Base-by-base conservation (phyloP, 2,113 vertebrate genomes). In the Aldabrachelys gigantea region DNA sequence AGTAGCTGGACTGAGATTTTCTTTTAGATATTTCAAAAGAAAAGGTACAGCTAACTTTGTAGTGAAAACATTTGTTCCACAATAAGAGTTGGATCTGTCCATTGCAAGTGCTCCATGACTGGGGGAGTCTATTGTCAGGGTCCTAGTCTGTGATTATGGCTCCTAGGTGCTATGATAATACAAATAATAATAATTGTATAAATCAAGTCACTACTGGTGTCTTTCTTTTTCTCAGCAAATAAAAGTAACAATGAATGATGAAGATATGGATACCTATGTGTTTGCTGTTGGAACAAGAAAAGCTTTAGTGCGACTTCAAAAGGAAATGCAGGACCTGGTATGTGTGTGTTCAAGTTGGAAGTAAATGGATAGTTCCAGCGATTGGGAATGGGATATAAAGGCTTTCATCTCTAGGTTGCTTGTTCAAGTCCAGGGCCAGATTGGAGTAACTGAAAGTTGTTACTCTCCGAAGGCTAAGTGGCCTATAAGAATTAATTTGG, bases 241-340 rank as follows among this genome's bases (percentile, higher is more conserved):
- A 98, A 99, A 99, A 99, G 99, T 99, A 90, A 99, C 99, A 19
- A 99, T 99, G 95, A 99, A 99, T 90, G 99, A 99, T 17, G 99
- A 99, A 86, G 99, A 99, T 93, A 99, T 99, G 99, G 99, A 99
- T 95, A 99, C 99, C 0, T 99, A 99, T 24, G 99, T 99, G 83
- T 99, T 99, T 98, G 99, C 99, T 83, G 98, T 99, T 59, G 99
- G 99, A 53, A 99, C 99, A 54, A 99, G 99, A 95, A 99, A 99
- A 98, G 98, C 99, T 69, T 98, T 99, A 98, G 98, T 99, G 38
- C 98, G 99, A 72, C 98, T 99, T 85, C 99, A 99, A 98, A 99
- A 99, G 72, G 99, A 99, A 96, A 99, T 99, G 99, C 99, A 99
- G 98, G 99, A 99, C 98, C 97, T 99, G 99, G 98, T 99, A 98